Percentiles rank a stretch among this genome's conserved stretches.
Evolutionary conservation across 2,113 vertebrate species (phyloP).

Genomic region (Spilogale gracilis): DNA sequence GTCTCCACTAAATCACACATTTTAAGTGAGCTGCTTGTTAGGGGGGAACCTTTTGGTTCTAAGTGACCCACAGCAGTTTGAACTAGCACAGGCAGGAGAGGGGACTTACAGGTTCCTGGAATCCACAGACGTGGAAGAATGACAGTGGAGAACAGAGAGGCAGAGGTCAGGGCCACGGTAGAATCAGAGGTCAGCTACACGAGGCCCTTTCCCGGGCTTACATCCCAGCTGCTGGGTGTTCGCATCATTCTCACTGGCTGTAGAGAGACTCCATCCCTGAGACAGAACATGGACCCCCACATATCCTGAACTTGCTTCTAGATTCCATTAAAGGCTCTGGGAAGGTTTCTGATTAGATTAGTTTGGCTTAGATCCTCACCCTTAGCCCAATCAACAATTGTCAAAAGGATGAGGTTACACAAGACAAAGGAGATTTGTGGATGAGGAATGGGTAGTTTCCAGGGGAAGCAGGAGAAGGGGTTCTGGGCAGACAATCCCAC

Average conservation of each 20-base stretch:
- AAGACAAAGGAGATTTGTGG: not conserved
- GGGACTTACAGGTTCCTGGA: not conserved
- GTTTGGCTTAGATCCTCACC: not conserved
- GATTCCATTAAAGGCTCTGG: conserved; percentile 26
- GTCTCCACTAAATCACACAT: not conserved
- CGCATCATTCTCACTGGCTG: not conserved
- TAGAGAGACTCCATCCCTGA: not conserved
- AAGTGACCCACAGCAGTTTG: not conserved
- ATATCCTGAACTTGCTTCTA: not conserved
- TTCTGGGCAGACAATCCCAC: not conserved
- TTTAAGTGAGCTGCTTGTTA: not conserved
- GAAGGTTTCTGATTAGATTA: conserved; percentile 40
- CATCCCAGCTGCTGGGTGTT: not conserved
- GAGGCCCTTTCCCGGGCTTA: fast-evolving
- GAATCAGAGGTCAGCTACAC: not conserved
- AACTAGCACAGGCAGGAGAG: not conserved
- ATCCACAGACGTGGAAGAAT: not conserved
- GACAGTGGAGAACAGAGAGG: not conserved
- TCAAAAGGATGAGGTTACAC: not conserved
- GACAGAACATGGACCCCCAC: not conserved
- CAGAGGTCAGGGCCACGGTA: no score
- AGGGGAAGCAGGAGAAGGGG: not conserved
- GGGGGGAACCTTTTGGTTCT: not conserved
- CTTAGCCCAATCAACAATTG: not conserved
- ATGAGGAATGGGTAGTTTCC: not conserved